These are phyloP conservation scores for Sphaeridia pumilis DNA, from an alignment of 2,888 invertebrate genomes.

Conservation along the genomic window DNA sequence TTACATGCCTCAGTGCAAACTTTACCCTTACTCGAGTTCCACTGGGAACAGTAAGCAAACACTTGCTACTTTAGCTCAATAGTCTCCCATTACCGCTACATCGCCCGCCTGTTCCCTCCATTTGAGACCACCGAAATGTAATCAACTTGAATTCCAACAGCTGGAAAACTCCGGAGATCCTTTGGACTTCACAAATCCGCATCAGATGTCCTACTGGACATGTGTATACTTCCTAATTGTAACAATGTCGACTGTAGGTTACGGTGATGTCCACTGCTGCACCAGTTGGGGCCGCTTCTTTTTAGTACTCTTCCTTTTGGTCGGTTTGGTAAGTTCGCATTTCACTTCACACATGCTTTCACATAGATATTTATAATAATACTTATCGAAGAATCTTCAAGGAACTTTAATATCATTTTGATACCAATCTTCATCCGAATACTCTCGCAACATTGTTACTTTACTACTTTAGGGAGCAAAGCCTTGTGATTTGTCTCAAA, in stretches of 20 bases:
- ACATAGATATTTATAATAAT: too few relatives aligned
- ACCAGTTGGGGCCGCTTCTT: conserved; percentile 97
- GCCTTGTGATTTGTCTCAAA: too few relatives aligned
- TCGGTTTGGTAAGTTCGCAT: conserved; percentile 89
- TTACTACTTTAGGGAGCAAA: too few relatives aligned
- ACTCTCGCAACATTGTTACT: too few relatives aligned
- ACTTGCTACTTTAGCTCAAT: not conserved
- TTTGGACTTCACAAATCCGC: conserved; percentile 87
- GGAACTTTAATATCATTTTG: too few relatives aligned
- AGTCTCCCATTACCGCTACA: not conserved
- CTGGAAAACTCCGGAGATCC: conserved; percentile 99
- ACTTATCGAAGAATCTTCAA: too few relatives aligned
- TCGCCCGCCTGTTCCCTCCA: not conserved
- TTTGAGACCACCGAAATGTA: not conserved
- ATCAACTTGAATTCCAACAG: conserved; percentile 45
- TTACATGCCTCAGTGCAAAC: not conserved
- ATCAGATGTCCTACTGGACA: conserved; percentile 96
- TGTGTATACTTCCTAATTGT: conserved; percentile 99
- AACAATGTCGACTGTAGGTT: conserved; percentile 99
- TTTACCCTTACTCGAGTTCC: not conserved
- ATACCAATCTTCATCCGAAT: too few relatives aligned
- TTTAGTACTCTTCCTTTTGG: conserved; percentile 99
- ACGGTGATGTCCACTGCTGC: conserved; percentile 97
- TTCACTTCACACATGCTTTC: too few relatives aligned
- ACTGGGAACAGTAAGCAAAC: not conserved